These are phyloP conservation scores for Trogon surrucura DNA, from an alignment of 2,113 vertebrate species.

Conservation along the genomic window DNA sequence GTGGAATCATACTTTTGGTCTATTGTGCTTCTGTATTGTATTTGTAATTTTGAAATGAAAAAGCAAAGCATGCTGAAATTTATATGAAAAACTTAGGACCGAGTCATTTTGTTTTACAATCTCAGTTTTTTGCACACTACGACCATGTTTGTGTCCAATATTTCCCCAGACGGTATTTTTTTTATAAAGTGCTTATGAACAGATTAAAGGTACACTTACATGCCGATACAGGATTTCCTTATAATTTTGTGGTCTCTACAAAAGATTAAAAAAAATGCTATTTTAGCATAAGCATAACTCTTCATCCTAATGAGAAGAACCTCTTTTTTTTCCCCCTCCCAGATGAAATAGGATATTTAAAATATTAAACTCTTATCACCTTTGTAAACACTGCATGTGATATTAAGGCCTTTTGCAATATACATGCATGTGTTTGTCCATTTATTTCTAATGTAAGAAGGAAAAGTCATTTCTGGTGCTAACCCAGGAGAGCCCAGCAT, in stretches of 20 bases:
- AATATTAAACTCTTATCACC: slow-evolving; percentile 43
- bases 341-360: slow-evolving; percentile 33
- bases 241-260: not conserved
- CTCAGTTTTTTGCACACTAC: not conserved
- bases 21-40: not conserved
- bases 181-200: not conserved
- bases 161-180: not conserved
- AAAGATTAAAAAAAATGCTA: not conserved
- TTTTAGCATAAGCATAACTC: slow-evolving; percentile 38
- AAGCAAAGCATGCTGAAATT: not conserved
- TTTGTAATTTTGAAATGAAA: slow-evolving; percentile 21
- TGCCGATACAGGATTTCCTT: not conserved
- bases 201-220: not conserved
- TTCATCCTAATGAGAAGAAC: not conserved
- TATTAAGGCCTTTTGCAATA: slow-evolving; percentile 52
- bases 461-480: slow-evolving; percentile 80
- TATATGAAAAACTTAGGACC: not conserved
- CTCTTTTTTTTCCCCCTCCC: not conserved
- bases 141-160: not conserved
- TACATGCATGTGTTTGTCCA: slow-evolving; percentile 54
- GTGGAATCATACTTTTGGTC: slow-evolving; percentile 20
- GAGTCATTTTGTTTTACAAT: not conserved
- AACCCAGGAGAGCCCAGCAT: slow-evolving; percentile 79
- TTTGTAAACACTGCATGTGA: slow-evolving; percentile 26
- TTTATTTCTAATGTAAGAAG: slow-evolving; percentile 67